A percentile compares a stretch with the other conserved stretches of the same genome.
These are phyloP conservation scores for Atherinosoma microstoma DNA, from an alignment of 2,797 vertebrate species.

Conservation along the genomic window DNA sequence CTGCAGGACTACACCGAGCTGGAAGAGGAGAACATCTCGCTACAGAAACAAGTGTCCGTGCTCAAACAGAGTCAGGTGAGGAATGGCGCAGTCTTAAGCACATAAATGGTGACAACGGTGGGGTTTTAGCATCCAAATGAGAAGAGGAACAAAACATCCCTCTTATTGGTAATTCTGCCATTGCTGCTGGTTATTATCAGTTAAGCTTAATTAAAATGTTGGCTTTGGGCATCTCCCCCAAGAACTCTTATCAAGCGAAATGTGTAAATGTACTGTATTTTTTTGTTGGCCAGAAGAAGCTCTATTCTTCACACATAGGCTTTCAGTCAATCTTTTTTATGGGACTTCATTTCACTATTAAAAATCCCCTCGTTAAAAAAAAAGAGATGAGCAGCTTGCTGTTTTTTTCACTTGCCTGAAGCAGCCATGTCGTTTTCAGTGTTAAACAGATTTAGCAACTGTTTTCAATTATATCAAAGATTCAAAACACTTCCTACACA, in stretches of 20 bases:
- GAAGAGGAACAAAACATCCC: not conserved
- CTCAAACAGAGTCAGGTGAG: slow-evolving; percentile 95
- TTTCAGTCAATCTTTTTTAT: not conserved
- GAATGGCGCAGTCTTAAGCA: not conserved
- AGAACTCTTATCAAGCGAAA: not conserved
- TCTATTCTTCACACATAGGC: not conserved
- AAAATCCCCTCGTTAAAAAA: not conserved
- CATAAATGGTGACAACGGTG: not conserved
- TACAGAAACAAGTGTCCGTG: slow-evolving; percentile 96
- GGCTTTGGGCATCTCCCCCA: slow-evolving; percentile 5
- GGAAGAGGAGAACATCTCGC: slow-evolving; percentile 97
- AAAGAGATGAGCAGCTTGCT: not conserved
- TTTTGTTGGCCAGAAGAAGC: not conserved
- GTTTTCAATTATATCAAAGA: slow-evolving; percentile 15
- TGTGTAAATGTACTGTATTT: slow-evolving; percentile 8
- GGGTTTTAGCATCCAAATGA: slow-evolving; percentile 2
- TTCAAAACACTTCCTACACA: slow-evolving; percentile 19
- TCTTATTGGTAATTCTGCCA: not conserved
- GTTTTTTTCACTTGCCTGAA: slow-evolving; percentile 5
- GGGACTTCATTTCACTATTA: slow-evolving; percentile 46
- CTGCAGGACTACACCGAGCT: slow-evolving; percentile 98
- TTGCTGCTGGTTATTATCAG: slow-evolving; percentile 1
- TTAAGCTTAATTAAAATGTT: slow-evolving; percentile 21
- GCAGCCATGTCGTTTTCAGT: slow-evolving; percentile 2
- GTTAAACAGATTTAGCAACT: slow-evolving; percentile 11